phyloP scores from a whole-genome alignment of 2,797 vertebrate genomes.

The Rhodeus uyekii region DNA sequence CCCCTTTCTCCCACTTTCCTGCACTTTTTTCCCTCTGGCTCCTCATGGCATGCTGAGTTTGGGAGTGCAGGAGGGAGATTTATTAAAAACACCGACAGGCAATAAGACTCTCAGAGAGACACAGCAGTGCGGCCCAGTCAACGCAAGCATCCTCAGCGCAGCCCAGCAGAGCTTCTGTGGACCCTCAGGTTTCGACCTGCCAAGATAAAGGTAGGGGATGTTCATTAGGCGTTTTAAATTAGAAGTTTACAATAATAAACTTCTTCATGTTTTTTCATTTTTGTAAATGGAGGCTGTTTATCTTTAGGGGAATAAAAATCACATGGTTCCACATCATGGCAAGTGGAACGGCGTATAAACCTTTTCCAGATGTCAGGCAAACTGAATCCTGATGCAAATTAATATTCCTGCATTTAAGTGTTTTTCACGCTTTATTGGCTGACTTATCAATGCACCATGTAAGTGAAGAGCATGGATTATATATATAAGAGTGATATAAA shows the following conservation, averaged over 20 bases:
- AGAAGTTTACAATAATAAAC: background rate
- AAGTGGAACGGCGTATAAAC: background rate
- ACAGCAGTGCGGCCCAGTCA: conserved; percentile 11
- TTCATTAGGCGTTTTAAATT: background rate
- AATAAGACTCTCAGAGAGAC: conserved; percentile 37
- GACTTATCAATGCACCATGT: background rate
- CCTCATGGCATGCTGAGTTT: conserved; percentile 49
- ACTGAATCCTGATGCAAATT: background rate
- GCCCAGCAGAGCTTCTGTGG: background rate
- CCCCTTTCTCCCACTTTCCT: conserved; percentile 36
- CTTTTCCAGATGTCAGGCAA: conserved; percentile 15
- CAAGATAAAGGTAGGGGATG: conserved; percentile 47
- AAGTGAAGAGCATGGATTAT: background rate
- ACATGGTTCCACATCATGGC: background rate
- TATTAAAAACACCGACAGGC: conserved; percentile 38
- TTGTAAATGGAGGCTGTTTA: background rate
- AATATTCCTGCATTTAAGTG: background rate
- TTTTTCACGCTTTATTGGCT: background rate
- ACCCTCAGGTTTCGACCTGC: conserved; percentile 3
- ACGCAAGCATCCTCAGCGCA: conserved; percentile 31
- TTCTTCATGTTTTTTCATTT: background rate
- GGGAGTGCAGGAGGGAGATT: conserved; percentile 46
- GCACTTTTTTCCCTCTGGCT: conserved; percentile 16
- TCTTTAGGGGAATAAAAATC: background rate
- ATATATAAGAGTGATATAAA: background rate